These are phyloP conservation scores for Lobophora halterata DNA, from an alignment of 2,888 invertebrate genomes.

Conservation along the genomic window DNA sequence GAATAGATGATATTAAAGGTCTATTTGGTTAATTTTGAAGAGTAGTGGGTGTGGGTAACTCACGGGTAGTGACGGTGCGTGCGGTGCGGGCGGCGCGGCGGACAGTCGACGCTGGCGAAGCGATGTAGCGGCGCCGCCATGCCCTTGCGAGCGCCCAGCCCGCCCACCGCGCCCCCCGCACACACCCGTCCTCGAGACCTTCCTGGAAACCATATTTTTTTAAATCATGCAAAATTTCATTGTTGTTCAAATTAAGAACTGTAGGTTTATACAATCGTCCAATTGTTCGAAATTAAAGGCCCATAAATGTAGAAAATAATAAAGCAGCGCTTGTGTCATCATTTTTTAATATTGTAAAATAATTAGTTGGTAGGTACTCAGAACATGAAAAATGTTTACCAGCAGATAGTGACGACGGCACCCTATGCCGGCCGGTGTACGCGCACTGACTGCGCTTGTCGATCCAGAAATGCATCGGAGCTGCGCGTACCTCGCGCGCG, in stretches of 20 bases:
- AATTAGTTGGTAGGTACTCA: too few species aligned
- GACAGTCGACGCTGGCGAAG: constrained; percentile 82
- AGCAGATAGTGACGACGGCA: constrained; percentile 84
- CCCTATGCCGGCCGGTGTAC: constrained; percentile 85
- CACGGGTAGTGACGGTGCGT: constrained; percentile 55
- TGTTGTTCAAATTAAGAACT: too few species aligned
- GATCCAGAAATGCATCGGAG: constrained; percentile 92
- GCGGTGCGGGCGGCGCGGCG: constrained; percentile 72
- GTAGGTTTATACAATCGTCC: too few species aligned
- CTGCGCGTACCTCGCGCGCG: constrained; percentile 16
- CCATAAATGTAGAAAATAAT: too few species aligned
- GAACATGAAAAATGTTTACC: too few species aligned
- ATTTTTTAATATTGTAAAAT: too few species aligned
- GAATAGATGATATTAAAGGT: too few species aligned
- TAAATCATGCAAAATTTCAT: too few species aligned
- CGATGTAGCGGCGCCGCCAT: constrained; percentile 87
- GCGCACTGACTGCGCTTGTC: constrained; percentile 91
- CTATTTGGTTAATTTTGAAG: too few species aligned
- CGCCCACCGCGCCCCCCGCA: constrained; percentile 46
- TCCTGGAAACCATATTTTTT: constrained; percentile 26
- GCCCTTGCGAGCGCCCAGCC: constrained; percentile 76
- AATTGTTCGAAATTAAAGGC: too few species aligned
- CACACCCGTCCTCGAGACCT: constrained; percentile 62
- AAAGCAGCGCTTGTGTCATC: too few species aligned
- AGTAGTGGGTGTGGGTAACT: constrained; percentile 4